A percentile compares a stretch with the other conserved stretches of the same genome.
Evolutionary conservation across 2,113 vertebrate species (phyloP).

Genomic region (Aplodontia rufa): DNA sequence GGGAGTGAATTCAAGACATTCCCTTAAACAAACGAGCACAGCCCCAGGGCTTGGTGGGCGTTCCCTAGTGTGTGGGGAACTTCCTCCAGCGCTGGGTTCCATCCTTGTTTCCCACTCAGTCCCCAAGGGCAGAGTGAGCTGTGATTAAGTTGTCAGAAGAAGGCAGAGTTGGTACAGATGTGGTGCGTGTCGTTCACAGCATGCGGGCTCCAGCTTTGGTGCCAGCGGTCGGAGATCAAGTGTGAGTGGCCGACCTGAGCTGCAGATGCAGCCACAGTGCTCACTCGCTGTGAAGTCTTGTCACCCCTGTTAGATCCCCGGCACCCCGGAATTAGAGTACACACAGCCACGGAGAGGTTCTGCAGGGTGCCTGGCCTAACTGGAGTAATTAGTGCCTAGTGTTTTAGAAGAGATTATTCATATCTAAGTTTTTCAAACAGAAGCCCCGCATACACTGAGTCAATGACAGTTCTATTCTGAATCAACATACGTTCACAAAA

Average conservation of each 20-base stretch:
- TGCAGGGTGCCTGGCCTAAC: too few species aligned
- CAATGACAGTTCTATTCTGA: neutral
- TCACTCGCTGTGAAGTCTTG: accelerated
- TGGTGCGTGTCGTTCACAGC: neutral
- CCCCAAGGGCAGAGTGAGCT: neutral
- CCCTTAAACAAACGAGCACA: too few species aligned
- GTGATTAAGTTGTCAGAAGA: neutral
- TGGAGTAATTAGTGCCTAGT: too few species aligned
- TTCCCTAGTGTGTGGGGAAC: accelerated
- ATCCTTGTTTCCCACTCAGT: neutral
- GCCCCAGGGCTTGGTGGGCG: too few species aligned
- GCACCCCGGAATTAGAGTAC: neutral
- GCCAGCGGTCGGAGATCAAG: neutral
- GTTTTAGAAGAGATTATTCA: neutral
- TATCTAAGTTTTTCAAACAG: neutral
- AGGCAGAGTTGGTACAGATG: neutral
- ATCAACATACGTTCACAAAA: neutral
- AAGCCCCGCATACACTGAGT: neutral
- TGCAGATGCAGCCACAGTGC: neutral
- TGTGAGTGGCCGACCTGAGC: neutral
- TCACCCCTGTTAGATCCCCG: too few species aligned
- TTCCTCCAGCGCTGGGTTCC: neutral
- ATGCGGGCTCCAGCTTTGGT: too few species aligned
- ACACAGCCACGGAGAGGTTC: neutral
- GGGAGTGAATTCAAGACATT: neutral